A percentile compares a stretch with the other conserved stretches of the same genome.
Evolutionary conservation across 2,888 invertebrate genomes (phyloP).

Genomic region (Cotesia congregata): DNA sequence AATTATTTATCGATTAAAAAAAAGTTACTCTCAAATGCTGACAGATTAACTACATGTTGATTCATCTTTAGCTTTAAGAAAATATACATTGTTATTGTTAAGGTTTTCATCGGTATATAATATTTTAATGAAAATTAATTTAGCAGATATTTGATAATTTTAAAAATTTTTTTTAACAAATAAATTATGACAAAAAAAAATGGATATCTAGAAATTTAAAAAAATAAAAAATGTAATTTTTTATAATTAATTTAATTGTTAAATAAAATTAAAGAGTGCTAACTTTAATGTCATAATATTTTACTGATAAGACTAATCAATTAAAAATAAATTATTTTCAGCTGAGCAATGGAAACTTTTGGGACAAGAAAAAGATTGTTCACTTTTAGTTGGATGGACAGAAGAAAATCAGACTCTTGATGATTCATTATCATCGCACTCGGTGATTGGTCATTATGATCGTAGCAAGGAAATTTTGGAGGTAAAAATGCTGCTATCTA

Average conservation of each 20-base stretch:
- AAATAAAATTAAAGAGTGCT: too few relatives aligned
- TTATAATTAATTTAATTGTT: too few relatives aligned
- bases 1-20: slow-evolving; percentile 11
- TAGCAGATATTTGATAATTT: too few relatives aligned
- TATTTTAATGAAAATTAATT: too few relatives aligned
- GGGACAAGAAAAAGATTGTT: slow-evolving; percentile 85
- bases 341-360: slow-evolving; percentile 85
- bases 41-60: background rate
- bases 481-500: slow-evolving; percentile 50
- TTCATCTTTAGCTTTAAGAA: background rate
- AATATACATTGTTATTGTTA: background rate
- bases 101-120: background rate
- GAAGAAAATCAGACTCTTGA: slow-evolving; percentile 55
- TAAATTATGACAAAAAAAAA: too few relatives aligned
- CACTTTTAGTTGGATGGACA: slow-evolving; percentile 80
- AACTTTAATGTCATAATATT: background rate
- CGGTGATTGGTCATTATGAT: slow-evolving; percentile 66
- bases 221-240: too few relatives aligned
- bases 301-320: background rate
- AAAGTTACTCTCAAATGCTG: background rate
- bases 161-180: too few relatives aligned
- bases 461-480: slow-evolving; percentile 59
- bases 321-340: slow-evolving; percentile 31
- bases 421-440: slow-evolving; percentile 51
- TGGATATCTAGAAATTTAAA: too few relatives aligned